Percentiles rank a stretch among this genome's conserved stretches.
phyloP scores from a whole-genome alignment of 2,888 invertebrate genomes.

The Eupeodes latifasciatus region DNA sequence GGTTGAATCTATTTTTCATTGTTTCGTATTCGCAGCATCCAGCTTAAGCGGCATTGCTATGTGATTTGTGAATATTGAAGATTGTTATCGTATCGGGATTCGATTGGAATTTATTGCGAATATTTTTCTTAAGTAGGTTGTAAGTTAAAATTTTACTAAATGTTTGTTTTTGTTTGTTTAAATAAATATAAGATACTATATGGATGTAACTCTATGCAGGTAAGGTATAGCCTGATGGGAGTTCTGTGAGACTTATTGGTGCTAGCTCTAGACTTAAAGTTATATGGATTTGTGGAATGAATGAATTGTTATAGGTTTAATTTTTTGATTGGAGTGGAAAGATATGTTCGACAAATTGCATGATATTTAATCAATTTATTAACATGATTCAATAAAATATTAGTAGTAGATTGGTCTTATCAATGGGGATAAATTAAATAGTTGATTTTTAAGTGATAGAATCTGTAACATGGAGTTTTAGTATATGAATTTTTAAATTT shows the following conservation, averaged over 20 bases:
- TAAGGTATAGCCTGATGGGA: not conserved
- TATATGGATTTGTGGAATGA: constrained; percentile 15
- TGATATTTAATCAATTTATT: constrained; percentile 34
- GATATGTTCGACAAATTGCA: constrained; percentile 54
- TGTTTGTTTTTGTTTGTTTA: constrained; percentile 55
- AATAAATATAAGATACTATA: not conserved
- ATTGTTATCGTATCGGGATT: constrained; percentile 55
- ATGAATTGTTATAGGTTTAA: constrained; percentile 27
- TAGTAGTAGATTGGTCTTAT: not conserved
- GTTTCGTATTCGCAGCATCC: not conserved
- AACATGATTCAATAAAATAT: constrained; percentile 9
- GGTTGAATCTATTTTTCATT: constrained; percentile 50
- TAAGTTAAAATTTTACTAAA: constrained; percentile 55
- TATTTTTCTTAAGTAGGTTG: constrained; percentile 69
- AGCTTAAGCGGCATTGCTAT: constrained; percentile 53
- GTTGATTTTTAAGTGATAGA: constrained; percentile 11
- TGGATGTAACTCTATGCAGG: no score
- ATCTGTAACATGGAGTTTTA: not conserved
- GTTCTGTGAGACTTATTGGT: constrained; percentile 10
- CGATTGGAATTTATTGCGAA: constrained; percentile 73
- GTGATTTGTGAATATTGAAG: constrained; percentile 58
- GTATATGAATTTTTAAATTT: no score
- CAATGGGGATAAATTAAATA: not conserved
- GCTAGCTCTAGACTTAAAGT: not conserved
- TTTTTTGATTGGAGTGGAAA: constrained; percentile 34